Base-by-base conservation (phyloP, 2,113 vertebrate species). In the Recurvirostra avosetta region DNA sequence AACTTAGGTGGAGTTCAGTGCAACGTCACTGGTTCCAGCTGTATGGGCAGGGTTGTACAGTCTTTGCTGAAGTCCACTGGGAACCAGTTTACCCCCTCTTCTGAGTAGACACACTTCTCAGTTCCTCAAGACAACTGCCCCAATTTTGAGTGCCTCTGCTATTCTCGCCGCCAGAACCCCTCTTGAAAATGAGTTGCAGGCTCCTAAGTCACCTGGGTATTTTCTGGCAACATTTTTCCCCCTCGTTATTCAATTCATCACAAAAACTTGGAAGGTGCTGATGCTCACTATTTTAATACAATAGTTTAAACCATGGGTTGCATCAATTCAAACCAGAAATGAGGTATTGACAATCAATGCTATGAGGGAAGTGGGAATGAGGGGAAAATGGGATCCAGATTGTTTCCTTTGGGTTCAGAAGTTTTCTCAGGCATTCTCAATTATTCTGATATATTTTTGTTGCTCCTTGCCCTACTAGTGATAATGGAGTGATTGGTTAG, bases 401-500 rank as follows among this genome's bases (percentile, higher is more conserved):
- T 61, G 36, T 80, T 94, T 84, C 17, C 36, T 77, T 78, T 38
- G 41, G 12, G 29, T 53, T 92, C 75, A 93, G 75, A 76, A 74
- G 50, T 70, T 90, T 96, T 87, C 82, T 76, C 56, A 92, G 84
- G 70, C 86, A 76, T 87, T 92, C 75, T 86, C 32, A 84, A 68
- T 86, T 88, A 72, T 68, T 82, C 29, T 62, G 65, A 62, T 92
- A 58, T 71, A 58, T 85, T 96, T 97, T 56, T 89, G 49, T 79
- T 96, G 77, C 61, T 86, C 92, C 66, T 94, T 97, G 72, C 86
- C 93, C 92, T 93, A 5, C 38, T 50, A 47, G 94, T 83, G 93
- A 94, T 92, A 96, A 96, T 94, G 74, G 68, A 96, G 67, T 88
- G 88, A 90, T 90, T 2, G 29, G 36, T 80, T 89, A 75, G 45